Percentiles rank a stretch among this genome's conserved stretches.
Conservation (phyloP, 37 sponge, comb jelly and placozoan species). For the Halichondria panicea region DNA sequence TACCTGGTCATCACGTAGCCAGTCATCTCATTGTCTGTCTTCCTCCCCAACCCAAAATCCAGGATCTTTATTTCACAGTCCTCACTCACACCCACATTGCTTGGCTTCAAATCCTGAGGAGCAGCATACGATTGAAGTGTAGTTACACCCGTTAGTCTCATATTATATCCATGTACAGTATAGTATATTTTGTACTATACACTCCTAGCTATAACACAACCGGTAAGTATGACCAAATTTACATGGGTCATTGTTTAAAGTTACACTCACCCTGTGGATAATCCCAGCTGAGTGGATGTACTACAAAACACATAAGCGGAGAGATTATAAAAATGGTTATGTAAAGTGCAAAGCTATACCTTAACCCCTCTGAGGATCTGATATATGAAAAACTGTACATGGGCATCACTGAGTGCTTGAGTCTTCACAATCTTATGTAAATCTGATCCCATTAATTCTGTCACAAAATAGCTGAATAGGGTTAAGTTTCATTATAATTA, state of each 20-base stretch:
- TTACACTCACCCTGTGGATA: slow-evolving; percentile 27
- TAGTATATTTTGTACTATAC: too few relatives aligned
- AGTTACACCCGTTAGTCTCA: not conserved
- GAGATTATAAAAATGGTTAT: not conserved
- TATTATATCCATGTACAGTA: not conserved
- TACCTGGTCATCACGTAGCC: slow-evolving; percentile 57
- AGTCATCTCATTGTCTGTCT: slow-evolving; percentile 41
- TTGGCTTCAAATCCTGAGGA: slow-evolving; percentile 47
- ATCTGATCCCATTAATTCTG: slow-evolving; percentile 92
- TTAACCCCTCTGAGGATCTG: slow-evolving; percentile 90
- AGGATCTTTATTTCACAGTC: slow-evolving; percentile 55
- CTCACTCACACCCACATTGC: slow-evolving; percentile 47
- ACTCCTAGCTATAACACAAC: too few relatives aligned
- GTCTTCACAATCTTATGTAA: slow-evolving; percentile 83
- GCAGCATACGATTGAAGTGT: not conserved
- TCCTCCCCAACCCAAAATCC: slow-evolving; percentile 55
- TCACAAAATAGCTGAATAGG: slow-evolving; percentile 83
- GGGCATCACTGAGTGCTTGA: slow-evolving; percentile 86
- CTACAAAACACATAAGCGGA: slow-evolving; percentile 3
- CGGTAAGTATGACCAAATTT: not conserved
- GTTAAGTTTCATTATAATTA: not conserved
- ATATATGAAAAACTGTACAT: slow-evolving; percentile 89
- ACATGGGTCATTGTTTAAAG: not conserved
- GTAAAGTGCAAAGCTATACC: slow-evolving; percentile 17
- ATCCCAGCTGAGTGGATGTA: slow-evolving; percentile 50